phyloP scores from a whole-genome alignment of 2,113 vertebrate species.

The Agelaius phoeniceus region DNA sequence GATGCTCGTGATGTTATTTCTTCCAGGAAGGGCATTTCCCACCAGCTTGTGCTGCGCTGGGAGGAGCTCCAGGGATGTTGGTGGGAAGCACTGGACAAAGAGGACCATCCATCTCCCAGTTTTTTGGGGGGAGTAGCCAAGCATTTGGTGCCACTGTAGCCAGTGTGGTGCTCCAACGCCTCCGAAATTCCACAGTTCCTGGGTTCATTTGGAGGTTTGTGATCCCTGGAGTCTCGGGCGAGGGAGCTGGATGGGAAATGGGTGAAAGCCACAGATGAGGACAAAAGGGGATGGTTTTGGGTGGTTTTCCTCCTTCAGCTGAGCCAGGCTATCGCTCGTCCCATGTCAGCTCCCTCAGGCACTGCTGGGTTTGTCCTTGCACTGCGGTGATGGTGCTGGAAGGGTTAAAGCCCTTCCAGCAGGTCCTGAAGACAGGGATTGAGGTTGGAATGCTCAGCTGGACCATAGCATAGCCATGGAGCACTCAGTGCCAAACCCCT shows the following conservation, averaged over 20 bases:
- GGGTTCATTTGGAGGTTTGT: not conserved
- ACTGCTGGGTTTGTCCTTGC: accelerated
- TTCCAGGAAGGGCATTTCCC: not conserved
- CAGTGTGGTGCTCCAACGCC: accelerated
- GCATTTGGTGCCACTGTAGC: not conserved
- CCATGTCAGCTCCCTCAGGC: not conserved
- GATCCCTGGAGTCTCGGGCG: conserved; percentile 5
- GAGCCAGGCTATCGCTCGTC: accelerated
- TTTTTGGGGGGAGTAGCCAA: not conserved
- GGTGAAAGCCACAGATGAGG: not conserved
- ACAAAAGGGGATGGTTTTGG: not conserved
- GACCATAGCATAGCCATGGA: not conserved
- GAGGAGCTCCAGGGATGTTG: not conserved
- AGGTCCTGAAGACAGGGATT: not conserved
- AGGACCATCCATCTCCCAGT: not conserved
- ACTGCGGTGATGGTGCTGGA: accelerated
- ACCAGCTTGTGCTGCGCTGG: accelerated
- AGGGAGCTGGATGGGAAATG: not conserved
- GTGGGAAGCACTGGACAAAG: not conserved
- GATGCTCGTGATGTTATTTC: accelerated
- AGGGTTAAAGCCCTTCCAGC: not conserved
- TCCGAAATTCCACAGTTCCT: not conserved
- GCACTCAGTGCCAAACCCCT: not conserved
- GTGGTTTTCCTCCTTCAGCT: not conserved
- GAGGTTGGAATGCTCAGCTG: not conserved